Base-by-base conservation (phyloP, 2,797 vertebrate genomes). In the Holocentrus rufus region DNA sequence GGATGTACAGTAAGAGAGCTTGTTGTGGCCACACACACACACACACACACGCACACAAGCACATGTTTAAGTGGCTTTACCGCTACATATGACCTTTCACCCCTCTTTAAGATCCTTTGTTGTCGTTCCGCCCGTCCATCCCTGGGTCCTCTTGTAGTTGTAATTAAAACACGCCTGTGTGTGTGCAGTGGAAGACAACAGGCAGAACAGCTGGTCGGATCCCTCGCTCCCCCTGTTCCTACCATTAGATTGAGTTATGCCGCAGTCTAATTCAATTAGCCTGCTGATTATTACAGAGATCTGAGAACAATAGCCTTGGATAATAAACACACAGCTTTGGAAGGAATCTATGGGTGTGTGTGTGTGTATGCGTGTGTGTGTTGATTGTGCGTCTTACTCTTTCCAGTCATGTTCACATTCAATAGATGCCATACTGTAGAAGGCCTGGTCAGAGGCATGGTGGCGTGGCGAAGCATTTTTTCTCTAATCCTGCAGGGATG, bases 191-290 rank as follows among this genome's bases (percentile, higher is more conserved):
- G 63, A 71, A 39, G 64, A 72, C 25, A 34, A 68, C 64, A 55
- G 72, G 39, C 69, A 66, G 63, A 89, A 77, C 89, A 91, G 87
- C 88, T 89, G 86, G 50, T 57, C 63, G 62, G 67, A 54, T 85
- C 65, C 70, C 72, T 64, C 62, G 55, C 65, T 59, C 71, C 68
- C 65, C 25, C 25, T 30, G 56, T 77, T 79, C 30, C 63, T 77
- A 36, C 80, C 77, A 74, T 88, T 76, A 81, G 42, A 87, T 75
- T 87, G 88, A 90, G 75, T 81, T 76, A 87, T 80, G 74, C 59
- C 77, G 57, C 74, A 10, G 52, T 84, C 66, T 81, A 88, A 91
- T 87, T 89, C 66, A 86, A 77, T 91, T 85, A 90, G 68, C 58
- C 58, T 20, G 71, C 49, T 66, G 66, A 54, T 86, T 75, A 81